Conservation (phyloP, 2,113 vertebrate genomes). For the Oceanites oceanicus region DNA sequence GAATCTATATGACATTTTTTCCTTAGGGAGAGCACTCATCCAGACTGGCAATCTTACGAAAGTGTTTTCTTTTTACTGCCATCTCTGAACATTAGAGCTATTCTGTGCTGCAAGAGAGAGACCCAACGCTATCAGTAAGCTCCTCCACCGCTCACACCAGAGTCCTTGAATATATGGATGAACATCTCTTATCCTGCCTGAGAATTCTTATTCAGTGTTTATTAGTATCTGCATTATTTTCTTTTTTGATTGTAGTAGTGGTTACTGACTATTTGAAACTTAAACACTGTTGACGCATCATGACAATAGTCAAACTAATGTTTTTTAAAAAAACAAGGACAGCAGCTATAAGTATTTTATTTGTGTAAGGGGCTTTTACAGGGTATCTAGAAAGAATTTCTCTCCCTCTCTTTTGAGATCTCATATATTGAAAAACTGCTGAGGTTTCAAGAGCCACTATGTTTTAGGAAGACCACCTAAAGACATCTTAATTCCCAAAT, state of each 20-base stretch:
- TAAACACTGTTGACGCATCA: background rate
- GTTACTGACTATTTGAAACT: background rate
- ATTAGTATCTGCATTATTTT: background rate
- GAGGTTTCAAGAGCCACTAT: background rate
- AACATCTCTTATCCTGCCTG: background rate
- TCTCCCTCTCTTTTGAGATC: background rate
- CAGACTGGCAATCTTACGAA: background rate
- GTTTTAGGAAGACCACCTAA: constrained; percentile 37
- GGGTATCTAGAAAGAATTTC: background rate
- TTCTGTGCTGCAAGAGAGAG: background rate
- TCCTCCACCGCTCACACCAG: background rate
- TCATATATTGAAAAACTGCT: background rate
- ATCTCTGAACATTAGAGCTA: background rate
- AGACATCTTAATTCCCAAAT: constrained; percentile 47
- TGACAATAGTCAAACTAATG: background rate
- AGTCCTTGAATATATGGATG: background rate
- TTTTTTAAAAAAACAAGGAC: background rate
- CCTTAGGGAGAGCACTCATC: background rate
- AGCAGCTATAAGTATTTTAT: background rate
- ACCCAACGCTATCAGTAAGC: fast-evolving
- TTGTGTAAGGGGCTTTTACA: background rate
- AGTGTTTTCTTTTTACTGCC: background rate
- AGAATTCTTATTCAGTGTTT: background rate
- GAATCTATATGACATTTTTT: background rate
- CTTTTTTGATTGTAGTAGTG: background rate